These are phyloP conservation scores for Nipponacmea schrenckii DNA, from an alignment of 2,888 invertebrate species.

Conservation along the genomic window DNA sequence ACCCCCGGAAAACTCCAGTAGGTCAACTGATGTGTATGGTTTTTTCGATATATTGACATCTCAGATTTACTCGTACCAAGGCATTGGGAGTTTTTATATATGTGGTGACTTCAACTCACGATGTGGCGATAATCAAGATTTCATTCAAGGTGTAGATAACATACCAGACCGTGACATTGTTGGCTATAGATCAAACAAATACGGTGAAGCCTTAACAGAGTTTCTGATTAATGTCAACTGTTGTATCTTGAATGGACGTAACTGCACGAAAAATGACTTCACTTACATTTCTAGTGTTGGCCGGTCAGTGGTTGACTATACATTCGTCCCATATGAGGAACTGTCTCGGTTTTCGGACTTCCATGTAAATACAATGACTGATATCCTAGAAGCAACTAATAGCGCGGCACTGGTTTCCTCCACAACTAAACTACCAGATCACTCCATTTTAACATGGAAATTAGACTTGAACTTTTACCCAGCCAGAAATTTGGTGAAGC, in stretches of 20 bases:
- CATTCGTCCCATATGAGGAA: background rate
- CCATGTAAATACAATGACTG: too few relatives aligned
- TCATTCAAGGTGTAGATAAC: background rate
- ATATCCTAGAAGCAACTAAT: too few relatives aligned
- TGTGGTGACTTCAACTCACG: background rate
- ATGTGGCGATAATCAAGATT: too few relatives aligned
- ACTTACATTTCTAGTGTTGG: background rate
- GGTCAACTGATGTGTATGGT: background rate
- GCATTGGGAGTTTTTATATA: background rate
- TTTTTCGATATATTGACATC: background rate
- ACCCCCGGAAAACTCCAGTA: background rate
- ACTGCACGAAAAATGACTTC: background rate
- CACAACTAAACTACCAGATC: background rate
- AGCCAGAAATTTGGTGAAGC: too few relatives aligned
- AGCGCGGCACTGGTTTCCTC: too few relatives aligned
- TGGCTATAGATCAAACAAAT: too few relatives aligned
- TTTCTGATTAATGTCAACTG: too few relatives aligned
- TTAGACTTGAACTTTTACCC: too few relatives aligned
- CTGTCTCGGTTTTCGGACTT: too few relatives aligned
- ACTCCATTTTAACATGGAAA: background rate
- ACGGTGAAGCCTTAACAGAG: too few relatives aligned
- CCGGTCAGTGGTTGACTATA: background rate
- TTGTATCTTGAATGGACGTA: background rate
- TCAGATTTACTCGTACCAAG: background rate
- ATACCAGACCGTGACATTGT: too few relatives aligned